These are phyloP conservation scores for Drosophila bunnanda DNA, from an alignment of 2,888 invertebrate species.

Conservation along the genomic window DNA sequence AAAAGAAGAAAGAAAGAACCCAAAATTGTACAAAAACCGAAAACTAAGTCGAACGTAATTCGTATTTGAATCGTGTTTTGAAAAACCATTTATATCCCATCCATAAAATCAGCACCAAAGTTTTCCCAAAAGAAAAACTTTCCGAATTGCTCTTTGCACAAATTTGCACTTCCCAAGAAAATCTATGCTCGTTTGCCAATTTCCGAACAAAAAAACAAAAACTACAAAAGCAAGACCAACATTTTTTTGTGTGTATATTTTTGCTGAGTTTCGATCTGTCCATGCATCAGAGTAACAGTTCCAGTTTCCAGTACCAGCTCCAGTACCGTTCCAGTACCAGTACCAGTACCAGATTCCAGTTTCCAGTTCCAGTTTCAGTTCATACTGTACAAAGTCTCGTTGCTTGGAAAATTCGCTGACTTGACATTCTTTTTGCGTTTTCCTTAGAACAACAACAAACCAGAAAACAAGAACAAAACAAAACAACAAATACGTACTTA, in stretches of 20 bases:
- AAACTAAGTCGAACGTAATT: conserved; percentile 13
- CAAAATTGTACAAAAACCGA: conserved; percentile 40
- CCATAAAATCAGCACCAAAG: conserved; percentile 21
- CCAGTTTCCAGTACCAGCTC: conserved; percentile 25
- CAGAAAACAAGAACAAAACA: conserved; percentile 63
- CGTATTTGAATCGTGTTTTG: conserved; percentile 30
- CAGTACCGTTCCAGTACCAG: conserved; percentile 30
- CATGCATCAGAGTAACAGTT: conserved; percentile 53
- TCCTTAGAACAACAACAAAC: conserved; percentile 49
- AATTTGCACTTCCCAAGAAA: conserved; percentile 30
- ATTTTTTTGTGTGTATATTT: conserved; percentile 28
- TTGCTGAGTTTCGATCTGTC: conserved; percentile 6
- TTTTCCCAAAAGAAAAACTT: conserved; percentile 10
- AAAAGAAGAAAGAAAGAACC: conserved; percentile 54
- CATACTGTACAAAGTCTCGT: conserved; percentile 65
- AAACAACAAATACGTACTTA: conserved; percentile 74
- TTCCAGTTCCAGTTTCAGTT: conserved; percentile 35
- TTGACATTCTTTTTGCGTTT: conserved; percentile 39
- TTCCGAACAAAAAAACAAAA: conserved; percentile 21
- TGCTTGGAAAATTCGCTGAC: conserved; percentile 75
- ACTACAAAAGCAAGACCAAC: conserved; percentile 6
- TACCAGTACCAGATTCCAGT: conserved; percentile 1
- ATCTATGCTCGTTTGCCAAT: conserved; percentile 41
- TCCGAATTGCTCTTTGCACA: conserved; percentile 19
- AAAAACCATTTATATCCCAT: conserved; percentile 12